A percentile compares a stretch with the other conserved stretches of the same genome.
phyloP scores from a whole-genome alignment of 2,797 vertebrate genomes.

The Coregonus suidteri region DNA sequence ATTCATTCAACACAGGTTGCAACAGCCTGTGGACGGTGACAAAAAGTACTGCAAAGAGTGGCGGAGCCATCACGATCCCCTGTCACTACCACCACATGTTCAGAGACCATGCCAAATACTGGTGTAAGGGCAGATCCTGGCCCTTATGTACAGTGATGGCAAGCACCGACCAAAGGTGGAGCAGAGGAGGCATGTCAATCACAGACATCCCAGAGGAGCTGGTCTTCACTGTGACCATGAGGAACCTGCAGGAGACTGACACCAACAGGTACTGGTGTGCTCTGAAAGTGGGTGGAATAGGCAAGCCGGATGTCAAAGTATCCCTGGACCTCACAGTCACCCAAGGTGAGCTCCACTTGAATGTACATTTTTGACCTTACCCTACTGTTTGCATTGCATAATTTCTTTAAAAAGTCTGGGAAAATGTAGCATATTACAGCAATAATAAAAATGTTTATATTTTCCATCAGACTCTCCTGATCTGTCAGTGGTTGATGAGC shows the following conservation, averaged over 20 bases:
- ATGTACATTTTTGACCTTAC: background rate
- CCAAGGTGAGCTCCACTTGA: background rate
- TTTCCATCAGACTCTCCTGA: background rate
- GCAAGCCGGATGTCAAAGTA: background rate
- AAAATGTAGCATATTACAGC: background rate
- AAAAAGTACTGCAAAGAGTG: background rate
- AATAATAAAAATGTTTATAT: background rate
- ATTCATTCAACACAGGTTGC: background rate
- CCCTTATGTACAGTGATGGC: background rate
- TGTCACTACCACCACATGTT: constrained; percentile 39
- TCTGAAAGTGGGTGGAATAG: background rate
- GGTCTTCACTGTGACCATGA: constrained; percentile 42
- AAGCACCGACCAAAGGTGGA: background rate
- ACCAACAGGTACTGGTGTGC: constrained; percentile 48
- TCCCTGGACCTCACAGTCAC: background rate
- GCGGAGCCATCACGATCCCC: constrained; percentile 14
- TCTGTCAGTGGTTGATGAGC: background rate
- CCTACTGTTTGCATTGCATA: background rate
- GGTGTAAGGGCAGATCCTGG: constrained; percentile 47
- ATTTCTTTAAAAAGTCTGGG: background rate
- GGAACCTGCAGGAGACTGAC: constrained; percentile 27
- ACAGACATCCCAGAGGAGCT: constrained; percentile 32
- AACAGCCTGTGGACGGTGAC: background rate
- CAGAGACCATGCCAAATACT: constrained; percentile 30
- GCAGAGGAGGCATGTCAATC: background rate